phyloP scores from a whole-genome alignment of 1,140 invertebrate genomes.

The Ridgeia piscesae region DNA sequence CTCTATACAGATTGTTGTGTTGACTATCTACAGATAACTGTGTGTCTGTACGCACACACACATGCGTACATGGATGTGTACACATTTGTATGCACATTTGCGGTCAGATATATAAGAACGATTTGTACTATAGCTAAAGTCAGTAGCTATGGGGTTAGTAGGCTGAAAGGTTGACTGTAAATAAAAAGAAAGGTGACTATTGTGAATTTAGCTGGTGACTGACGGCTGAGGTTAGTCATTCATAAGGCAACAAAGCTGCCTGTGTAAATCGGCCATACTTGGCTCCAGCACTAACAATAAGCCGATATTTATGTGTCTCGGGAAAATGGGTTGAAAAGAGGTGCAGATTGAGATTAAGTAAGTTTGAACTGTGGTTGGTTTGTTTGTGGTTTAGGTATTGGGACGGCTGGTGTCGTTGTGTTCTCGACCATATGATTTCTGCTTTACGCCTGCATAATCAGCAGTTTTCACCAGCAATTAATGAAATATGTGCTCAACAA shows the following conservation, averaged over 20 bases:
- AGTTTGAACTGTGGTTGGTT: not conserved
- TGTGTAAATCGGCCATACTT: not conserved
- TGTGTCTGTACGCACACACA: not conserved
- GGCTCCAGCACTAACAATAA: not conserved
- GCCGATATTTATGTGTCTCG: not conserved
- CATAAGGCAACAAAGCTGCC: not conserved
- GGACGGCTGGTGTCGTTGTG: too few relatives aligned
- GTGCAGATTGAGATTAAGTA: not conserved
- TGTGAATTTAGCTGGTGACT: not conserved
- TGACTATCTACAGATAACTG: not conserved
- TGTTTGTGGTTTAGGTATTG: not conserved
- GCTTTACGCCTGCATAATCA: too few relatives aligned
- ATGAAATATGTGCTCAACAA: too few relatives aligned
- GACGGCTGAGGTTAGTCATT: not conserved
- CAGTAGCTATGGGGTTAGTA: not conserved
- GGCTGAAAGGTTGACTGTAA: not conserved
- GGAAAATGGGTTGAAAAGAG: not conserved
- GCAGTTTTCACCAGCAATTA: too few relatives aligned
- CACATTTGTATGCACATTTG: not conserved
- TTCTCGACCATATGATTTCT: too few relatives aligned
- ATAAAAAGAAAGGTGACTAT: not conserved
- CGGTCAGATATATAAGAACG: not conserved
- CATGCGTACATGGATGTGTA: not conserved
- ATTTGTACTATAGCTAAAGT: not conserved
- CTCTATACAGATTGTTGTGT: not conserved